Evolutionary conservation across 2,113 vertebrate species (phyloP).

Genomic region (Opisthocomus hoazin): DNA sequence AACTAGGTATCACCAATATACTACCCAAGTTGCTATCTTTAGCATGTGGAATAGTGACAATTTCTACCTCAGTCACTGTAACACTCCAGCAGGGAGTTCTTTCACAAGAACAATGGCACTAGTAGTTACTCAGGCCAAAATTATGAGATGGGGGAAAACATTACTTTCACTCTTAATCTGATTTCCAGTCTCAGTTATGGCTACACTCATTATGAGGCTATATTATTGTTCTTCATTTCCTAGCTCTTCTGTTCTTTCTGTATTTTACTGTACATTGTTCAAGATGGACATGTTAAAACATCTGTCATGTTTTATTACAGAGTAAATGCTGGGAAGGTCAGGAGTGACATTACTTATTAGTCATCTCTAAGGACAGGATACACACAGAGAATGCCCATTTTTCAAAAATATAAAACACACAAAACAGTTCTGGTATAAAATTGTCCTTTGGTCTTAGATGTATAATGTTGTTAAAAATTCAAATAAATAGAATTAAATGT

Average conservation of each 20-base stretch:
- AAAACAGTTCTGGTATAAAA: neutral
- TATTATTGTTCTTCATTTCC: neutral
- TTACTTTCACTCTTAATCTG: neutral
- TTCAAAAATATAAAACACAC: neutral
- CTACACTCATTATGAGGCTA: neutral
- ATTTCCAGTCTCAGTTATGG: neutral
- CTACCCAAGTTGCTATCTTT: neutral
- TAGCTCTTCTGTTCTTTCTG: neutral
- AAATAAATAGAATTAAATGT: neutral
- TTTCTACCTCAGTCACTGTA: neutral
- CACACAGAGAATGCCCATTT: neutral
- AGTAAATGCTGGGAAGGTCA: neutral
- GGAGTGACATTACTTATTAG: neutral
- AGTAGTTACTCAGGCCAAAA: neutral
- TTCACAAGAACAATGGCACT: neutral
- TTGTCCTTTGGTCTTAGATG: neutral
- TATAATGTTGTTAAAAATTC: neutral
- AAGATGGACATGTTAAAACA: neutral
- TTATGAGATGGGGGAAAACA: neutral
- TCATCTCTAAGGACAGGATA: neutral
- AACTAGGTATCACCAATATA: neutral
- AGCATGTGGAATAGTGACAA: neutral
- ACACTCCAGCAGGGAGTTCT: neutral
- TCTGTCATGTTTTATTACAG: neutral
- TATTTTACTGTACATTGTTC: neutral